Evolutionary conservation across 37 sponge, comb jelly and placozoan species (phyloP).

Genomic region (Mnemiopsis leidyi): DNA sequence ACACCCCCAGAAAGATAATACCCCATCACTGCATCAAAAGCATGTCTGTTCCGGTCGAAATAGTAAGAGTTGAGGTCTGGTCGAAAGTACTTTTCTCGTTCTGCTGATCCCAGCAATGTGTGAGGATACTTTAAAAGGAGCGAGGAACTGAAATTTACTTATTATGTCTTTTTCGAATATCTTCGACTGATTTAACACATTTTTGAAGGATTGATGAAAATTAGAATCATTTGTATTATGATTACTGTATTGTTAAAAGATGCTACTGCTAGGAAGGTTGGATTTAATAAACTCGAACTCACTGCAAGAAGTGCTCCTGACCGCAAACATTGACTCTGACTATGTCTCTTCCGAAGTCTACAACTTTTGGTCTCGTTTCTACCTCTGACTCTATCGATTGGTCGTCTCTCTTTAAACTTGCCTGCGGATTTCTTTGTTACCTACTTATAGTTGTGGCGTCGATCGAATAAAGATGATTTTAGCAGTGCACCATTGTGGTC

Average conservation of each 20-base stretch:
- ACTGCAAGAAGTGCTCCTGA: constrained; percentile 38
- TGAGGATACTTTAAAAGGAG: not conserved
- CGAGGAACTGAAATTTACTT: not conserved
- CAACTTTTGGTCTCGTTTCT: not conserved
- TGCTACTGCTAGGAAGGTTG: no score
- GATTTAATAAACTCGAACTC: no score
- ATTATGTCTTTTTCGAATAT: not conserved
- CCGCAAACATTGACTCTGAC: constrained; percentile 30
- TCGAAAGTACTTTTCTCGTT: constrained; percentile 3
- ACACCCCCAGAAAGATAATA: constrained; percentile 61
- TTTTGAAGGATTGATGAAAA: no score
- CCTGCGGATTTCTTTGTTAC: no score
- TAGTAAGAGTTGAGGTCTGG: constrained; percentile 50
- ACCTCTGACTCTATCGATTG: constrained; percentile 12
- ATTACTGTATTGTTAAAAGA: no score
- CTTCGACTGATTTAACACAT: not conserved
- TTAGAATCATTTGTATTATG: no score
- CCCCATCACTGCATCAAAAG: constrained; percentile 59
- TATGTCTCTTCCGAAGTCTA: constrained; percentile 4
- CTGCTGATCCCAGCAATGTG: constrained; percentile 42
- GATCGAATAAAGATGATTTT: no score
- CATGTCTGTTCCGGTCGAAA: constrained; percentile 54
- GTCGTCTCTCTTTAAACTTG: constrained; percentile 37
- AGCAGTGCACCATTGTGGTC: no score
- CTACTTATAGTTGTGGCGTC: no score